Evolutionary conservation across 1,140 invertebrate species (phyloP), one percentile per base, ranked within the genome.

Genomic region (Dolichoris vasculosae): DNA sequence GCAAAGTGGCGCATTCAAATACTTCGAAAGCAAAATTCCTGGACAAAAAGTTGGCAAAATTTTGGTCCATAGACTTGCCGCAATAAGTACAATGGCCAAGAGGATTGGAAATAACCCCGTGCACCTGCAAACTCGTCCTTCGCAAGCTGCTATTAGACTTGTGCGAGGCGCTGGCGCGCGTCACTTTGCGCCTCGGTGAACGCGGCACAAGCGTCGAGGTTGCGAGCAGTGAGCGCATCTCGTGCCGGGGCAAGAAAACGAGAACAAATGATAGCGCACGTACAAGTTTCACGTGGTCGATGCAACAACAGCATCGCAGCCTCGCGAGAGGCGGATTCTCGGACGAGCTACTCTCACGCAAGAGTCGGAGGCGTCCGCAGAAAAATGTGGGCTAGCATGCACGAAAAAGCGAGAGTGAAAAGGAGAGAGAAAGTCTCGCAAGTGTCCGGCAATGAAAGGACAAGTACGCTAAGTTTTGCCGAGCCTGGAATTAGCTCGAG

Each of bases 71-170:
- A 43, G 48, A 17, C 7, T 15, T 30, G 67, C 63, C n/a, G 43
- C 35, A 51, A 15, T 46, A 63, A 76, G 73, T 86, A 81, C 75
- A 76, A 82, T 83, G 46, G 82, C 81, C 40, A 46, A 43, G 55
- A 63, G 80, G 73, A 77, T 83, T 11, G 73, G 40, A 1, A 17
- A 23, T 76, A 83, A 76, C 51, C 55, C 73, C 2, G 40, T 59
- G n/a, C 73, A 83, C 73, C 82, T 83, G 82, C 82, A 30, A 77
- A 76, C 59, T 46, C 59, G 40, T 64, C 82, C n/a, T 83, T 83
- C 82, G 73, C 43, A 76, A 77, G 82, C 30, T 83, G 59, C 82
- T 76, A 83, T 83, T 77, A 83, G n/a, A 63, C 69, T 26, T 63
- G 20, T 38, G 32, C 55, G 55, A 4, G 55, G 20, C 55, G 9